These are phyloP conservation scores for Aphidoletes aphidimyza DNA, from an alignment of 2,888 invertebrate genomes.

Conservation along the genomic window DNA sequence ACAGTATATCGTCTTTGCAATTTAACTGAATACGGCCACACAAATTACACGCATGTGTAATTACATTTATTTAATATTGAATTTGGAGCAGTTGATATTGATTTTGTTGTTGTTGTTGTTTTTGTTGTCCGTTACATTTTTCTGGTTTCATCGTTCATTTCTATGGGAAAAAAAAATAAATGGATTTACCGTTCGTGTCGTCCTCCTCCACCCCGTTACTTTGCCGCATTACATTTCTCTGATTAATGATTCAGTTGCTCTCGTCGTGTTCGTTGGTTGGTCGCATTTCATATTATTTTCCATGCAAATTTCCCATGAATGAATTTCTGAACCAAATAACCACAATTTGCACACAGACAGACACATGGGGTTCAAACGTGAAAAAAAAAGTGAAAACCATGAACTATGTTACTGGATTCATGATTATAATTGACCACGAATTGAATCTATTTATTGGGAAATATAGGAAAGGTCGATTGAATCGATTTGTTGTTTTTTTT, in stretches of 20 bases:
- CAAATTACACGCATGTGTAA: not conserved
- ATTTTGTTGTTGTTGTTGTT: not conserved
- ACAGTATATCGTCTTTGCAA: no score
- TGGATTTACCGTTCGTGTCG: not conserved
- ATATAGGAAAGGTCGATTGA: conserved; percentile 13
- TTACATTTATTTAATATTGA: conserved; percentile 30
- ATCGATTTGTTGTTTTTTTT: not conserved
- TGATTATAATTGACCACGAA: conserved; percentile 30
- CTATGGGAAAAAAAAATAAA: no score
- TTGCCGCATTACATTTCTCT: conserved; percentile 14
- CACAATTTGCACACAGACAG: not conserved
- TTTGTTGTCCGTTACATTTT: not conserved
- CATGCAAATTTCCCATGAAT: conserved; percentile 12
- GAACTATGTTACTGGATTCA: conserved; percentile 20
- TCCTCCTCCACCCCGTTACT: no score
- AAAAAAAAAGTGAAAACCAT: conserved; percentile 37
- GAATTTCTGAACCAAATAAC: not conserved
- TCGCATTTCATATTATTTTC: not conserved
- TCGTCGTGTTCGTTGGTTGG: not conserved
- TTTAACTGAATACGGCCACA: conserved; percentile 9
- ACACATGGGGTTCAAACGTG: not conserved
- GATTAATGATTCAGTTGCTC: conserved; percentile 42
- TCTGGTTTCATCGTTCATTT: conserved; percentile 6
- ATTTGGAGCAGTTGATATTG: conserved; percentile 49
- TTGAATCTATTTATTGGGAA: not conserved